Percentiles rank a stretch among this genome's conserved stretches.
phyloP scores from a whole-genome alignment of 2,113 vertebrate species.

The Platichthys flesus region DNA sequence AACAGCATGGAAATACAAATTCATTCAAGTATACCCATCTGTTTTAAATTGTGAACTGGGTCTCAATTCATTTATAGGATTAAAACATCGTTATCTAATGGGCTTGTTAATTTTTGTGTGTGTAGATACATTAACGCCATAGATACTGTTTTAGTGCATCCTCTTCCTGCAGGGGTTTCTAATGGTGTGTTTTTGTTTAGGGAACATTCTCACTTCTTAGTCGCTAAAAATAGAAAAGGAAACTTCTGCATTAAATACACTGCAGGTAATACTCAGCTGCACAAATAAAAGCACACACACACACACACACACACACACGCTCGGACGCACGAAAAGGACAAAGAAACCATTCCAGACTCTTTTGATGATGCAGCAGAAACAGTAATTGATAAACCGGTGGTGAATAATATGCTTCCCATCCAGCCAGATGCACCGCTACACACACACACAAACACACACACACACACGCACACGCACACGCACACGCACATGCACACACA shows the following conservation, averaged over 20 bases:
- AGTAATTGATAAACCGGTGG: slow-evolving; percentile 58
- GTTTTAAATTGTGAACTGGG: no score
- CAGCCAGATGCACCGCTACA: neutral
- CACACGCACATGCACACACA: slow-evolving; percentile 20
- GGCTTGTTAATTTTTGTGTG: neutral
- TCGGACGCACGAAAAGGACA: slow-evolving; percentile 43
- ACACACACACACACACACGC: slow-evolving; percentile 6
- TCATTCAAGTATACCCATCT: no score
- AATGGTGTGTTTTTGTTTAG: slow-evolving; percentile 13
- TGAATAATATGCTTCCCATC: slow-evolving; percentile 27
- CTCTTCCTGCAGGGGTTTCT: neutral
- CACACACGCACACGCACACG: slow-evolving; percentile 18
- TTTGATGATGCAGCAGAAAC: slow-evolving; percentile 68
- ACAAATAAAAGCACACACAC: neutral
- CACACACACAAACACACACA: slow-evolving; percentile 12
- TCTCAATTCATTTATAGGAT: no score
- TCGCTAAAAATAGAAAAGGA: slow-evolving; percentile 9
- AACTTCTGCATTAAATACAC: neutral
- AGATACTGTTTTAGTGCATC: neutral
- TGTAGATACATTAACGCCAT: neutral
- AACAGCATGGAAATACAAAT: no score
- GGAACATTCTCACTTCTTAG: slow-evolving; percentile 21
- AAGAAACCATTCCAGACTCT: slow-evolving; percentile 56
- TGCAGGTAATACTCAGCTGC: neutral
- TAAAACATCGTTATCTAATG: no score